These are phyloP conservation scores for Ladona fulva DNA, from an alignment of 1,140 invertebrate species.

Conservation along the genomic window DNA sequence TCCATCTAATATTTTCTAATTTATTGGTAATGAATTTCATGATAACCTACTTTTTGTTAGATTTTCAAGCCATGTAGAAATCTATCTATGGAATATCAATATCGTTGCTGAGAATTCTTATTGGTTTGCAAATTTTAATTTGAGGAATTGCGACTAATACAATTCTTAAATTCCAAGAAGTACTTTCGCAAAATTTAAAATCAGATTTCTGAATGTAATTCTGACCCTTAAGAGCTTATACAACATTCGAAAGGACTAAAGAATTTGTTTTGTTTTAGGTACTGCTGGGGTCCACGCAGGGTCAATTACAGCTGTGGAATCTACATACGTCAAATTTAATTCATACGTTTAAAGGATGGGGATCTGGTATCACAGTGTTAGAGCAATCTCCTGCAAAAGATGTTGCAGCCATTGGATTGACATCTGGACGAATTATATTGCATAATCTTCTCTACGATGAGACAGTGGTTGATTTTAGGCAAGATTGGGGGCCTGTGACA, in stretches of 20 bases:
- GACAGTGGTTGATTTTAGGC: slow-evolving; percentile 73
- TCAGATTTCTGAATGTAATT: too few species aligned
- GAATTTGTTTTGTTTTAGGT: slow-evolving; percentile 44
- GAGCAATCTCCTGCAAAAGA: slow-evolving; percentile 83
- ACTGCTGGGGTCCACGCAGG: slow-evolving; percentile 83
- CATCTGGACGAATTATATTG: slow-evolving; percentile 70
- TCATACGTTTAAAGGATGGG: slow-evolving; percentile 73
- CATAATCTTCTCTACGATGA: slow-evolving; percentile 85
- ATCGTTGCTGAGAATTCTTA: not conserved
- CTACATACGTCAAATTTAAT: slow-evolving; percentile 68
- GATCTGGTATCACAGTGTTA: slow-evolving; percentile 55
- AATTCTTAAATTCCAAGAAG: not conserved
- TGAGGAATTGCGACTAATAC: not conserved
- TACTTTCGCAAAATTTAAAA: too few species aligned
- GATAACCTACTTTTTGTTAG: not conserved
- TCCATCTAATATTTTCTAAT: not conserved
- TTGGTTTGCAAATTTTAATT: not conserved
- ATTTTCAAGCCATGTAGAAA: not conserved
- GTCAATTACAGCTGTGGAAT: slow-evolving; percentile 85
- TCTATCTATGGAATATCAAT: not conserved
- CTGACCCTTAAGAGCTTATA: too few species aligned
- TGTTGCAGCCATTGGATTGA: slow-evolving; percentile 78
- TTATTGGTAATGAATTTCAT: not conserved
- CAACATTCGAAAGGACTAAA: too few species aligned
- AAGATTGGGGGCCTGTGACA: slow-evolving; percentile 88